Conservation (phyloP, 2,113 vertebrate genomes). For the Accipiter cooperii region DNA sequence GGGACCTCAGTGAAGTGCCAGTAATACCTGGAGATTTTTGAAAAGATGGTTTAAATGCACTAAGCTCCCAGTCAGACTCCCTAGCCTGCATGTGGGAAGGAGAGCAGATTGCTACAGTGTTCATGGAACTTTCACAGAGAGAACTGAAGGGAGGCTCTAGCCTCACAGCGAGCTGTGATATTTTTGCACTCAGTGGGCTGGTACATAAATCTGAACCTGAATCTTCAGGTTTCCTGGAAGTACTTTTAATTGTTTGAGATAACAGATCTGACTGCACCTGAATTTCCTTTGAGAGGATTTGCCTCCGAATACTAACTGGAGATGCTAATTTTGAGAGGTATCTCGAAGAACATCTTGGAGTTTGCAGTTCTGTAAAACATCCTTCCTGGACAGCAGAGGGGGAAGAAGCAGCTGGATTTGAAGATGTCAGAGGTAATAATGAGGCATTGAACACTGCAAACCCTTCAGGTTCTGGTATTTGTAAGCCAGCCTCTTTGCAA, state of each 20-base stretch:
- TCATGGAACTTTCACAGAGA: not conserved
- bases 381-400: not conserved
- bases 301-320: not conserved
- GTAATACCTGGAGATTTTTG: not conserved
- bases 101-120: not conserved
- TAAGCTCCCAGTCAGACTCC: not conserved
- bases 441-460: not conserved
- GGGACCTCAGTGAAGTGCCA: not conserved
- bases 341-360: constrained; percentile 7
- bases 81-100: accelerated
- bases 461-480: not conserved
- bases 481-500: constrained; percentile 18
- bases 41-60: not conserved
- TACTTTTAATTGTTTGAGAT: not conserved
- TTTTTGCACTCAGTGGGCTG: not conserved
- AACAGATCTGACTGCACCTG: not conserved
- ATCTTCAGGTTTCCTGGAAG: not conserved
- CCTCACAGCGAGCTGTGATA: not conserved
- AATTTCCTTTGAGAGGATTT: not conserved
- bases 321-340: not conserved
- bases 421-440: constrained; percentile 41
- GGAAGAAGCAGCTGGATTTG: not conserved
- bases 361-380: not conserved
- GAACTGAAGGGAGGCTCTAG: not conserved
- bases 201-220: not conserved